Percentiles rank a stretch among this genome's conserved stretches.
These are phyloP conservation scores for Onthophagus sagittarius DNA, from an alignment of 2,888 invertebrate species.

Conservation along the genomic window DNA sequence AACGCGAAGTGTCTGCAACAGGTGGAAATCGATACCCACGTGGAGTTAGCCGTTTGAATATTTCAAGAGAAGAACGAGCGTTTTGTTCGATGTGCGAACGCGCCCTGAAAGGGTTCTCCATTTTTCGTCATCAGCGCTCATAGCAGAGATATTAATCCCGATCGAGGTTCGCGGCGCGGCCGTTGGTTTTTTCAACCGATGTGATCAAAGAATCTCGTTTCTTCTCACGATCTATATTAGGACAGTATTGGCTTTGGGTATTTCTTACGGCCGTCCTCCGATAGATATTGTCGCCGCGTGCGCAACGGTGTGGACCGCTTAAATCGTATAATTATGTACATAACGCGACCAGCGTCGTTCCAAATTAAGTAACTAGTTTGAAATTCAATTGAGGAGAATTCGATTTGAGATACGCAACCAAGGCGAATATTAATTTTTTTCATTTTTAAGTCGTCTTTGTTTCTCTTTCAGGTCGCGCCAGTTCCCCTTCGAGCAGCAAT, in stretches of 20 bases:
- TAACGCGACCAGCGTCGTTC: neutral
- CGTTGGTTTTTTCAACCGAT: constrained; percentile 39
- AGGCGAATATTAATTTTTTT: neutral
- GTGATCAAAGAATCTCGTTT: constrained; percentile 42
- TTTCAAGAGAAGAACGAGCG: neutral
- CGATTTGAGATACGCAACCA: neutral
- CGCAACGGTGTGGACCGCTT: neutral
- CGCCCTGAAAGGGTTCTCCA: neutral
- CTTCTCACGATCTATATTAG: constrained; percentile 43
- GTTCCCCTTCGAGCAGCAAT: constrained; percentile 33
- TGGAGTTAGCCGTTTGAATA: constrained; percentile 1
- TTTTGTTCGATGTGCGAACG: neutral
- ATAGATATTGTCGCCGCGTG: constrained; percentile 9
- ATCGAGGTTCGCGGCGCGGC: constrained; percentile 40
- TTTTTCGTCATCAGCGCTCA: constrained; percentile 28
- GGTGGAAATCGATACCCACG: constrained; percentile 12
- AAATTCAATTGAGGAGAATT: neutral
- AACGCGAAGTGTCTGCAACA: constrained; percentile 1
- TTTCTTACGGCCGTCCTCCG: constrained; percentile 9
- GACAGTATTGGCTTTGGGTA: constrained; percentile 9
- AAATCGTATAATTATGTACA: constrained; percentile 10
- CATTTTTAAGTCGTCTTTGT: neutral
- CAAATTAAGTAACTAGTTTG: neutral
- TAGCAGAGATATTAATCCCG: constrained; percentile 35
- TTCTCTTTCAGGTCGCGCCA: constrained; percentile 30